These are phyloP conservation scores for Mesodorylaimus sp. DNA, from an alignment of 2,888 invertebrate species.

Conservation along the genomic window DNA sequence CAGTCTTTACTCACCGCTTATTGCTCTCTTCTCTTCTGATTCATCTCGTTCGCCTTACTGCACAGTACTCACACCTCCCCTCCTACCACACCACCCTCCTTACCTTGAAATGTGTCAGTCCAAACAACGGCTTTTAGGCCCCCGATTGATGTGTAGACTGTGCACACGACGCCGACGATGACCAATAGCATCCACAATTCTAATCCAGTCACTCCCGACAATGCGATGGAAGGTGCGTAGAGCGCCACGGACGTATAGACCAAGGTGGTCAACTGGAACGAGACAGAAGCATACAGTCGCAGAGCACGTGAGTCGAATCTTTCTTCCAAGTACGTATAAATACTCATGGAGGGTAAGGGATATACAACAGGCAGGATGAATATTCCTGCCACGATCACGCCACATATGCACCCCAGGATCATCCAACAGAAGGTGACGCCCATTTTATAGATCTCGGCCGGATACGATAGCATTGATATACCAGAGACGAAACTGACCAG, in stretches of 20 bases:
- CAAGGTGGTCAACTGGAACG: background rate
- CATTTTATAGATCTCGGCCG: background rate
- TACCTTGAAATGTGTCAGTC: slow-evolving; percentile 27
- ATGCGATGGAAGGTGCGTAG: slow-evolving; percentile 9
- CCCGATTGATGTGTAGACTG: slow-evolving; percentile 31
- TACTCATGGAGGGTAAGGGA: background rate
- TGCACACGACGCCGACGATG: slow-evolving; percentile 27
- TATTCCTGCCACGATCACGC: background rate
- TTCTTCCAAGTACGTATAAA: background rate
- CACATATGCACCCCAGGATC: background rate
- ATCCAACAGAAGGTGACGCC: background rate
- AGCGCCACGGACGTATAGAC: slow-evolving; percentile 9
- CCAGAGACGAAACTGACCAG: slow-evolving; percentile 5
- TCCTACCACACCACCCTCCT: too few species aligned
- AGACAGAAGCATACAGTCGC: background rate
- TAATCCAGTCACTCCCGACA: slow-evolving; percentile 22
- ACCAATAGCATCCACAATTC: slow-evolving; percentile 24
- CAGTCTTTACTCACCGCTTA: too few species aligned
- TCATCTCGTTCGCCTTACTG: too few species aligned
- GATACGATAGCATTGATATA: slow-evolving; percentile 1
- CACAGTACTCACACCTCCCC: too few species aligned
- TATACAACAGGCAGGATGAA: background rate
- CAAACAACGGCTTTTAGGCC: slow-evolving; percentile 34
- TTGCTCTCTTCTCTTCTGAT: too few species aligned
- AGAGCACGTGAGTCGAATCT: background rate